Evolutionary conservation across 2,888 invertebrate species (phyloP).

Genomic region (Tenodera sinensis): DNA sequence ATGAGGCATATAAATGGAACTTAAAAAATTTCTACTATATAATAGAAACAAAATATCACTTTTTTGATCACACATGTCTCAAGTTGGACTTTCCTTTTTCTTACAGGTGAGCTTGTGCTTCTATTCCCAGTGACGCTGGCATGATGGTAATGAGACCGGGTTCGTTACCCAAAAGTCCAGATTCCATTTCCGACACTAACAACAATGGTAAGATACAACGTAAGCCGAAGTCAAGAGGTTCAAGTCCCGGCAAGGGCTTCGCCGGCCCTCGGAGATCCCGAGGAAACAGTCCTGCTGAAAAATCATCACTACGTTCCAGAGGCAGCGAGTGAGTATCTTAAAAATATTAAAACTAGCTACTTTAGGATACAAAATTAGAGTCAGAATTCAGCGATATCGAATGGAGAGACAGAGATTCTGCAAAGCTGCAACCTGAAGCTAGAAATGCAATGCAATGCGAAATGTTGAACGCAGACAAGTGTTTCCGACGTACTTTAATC

Average conservation of each 20-base stretch:
- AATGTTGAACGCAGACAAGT: no score
- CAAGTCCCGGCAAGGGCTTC: slow-evolving; percentile 14
- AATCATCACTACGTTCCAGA: slow-evolving; percentile 39
- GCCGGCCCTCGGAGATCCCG: not conserved
- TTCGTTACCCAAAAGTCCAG: slow-evolving; percentile 19
- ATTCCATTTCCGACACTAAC: not conserved
- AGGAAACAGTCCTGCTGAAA: slow-evolving; percentile 32
- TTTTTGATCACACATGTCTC: no score
- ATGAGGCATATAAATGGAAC: no score
- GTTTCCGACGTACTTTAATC: not conserved
- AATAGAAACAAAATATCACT: no score
- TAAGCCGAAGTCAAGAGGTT: slow-evolving; percentile 18
- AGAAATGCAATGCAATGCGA: no score
- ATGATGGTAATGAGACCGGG: slow-evolving; percentile 22
- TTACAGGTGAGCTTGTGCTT: not conserved
- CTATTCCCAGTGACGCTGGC: slow-evolving; percentile 7
- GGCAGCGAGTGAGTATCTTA: slow-evolving; percentile 48
- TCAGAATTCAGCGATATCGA: no score
- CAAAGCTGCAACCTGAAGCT: no score
- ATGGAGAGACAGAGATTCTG: no score
- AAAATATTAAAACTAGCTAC: not conserved
- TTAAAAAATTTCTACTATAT: no score
- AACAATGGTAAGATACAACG: not conserved
- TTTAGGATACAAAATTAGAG: no score
- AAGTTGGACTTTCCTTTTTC: no score